Conservation (phyloP, 1,140 invertebrate genomes). For the Penaeus vannamei region DNA sequence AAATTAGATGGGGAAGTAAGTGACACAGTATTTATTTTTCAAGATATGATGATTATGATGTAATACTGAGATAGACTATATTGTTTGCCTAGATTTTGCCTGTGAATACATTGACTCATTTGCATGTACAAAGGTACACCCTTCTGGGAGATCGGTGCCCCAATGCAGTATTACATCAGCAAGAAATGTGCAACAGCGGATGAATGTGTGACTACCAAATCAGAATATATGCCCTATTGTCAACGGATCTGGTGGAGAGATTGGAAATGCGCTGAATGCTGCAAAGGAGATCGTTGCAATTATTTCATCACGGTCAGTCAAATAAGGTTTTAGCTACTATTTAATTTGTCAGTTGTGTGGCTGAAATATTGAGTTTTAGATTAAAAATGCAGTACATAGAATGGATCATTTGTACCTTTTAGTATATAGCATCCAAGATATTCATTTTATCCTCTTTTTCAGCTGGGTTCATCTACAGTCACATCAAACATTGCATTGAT, state of each 20-base stretch:
- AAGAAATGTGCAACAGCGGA: constrained; percentile 90
- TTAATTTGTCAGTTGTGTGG: too few relatives aligned
- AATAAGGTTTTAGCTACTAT: too few relatives aligned
- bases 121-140: constrained; percentile 80
- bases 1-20: constrained; percentile 90
- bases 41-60: neutral
- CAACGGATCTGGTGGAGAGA: constrained; percentile 98
- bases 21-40: constrained; percentile 67
- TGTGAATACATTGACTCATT: neutral
- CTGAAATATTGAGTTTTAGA: too few relatives aligned
- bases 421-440: too few relatives aligned
- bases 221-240: constrained; percentile 83
- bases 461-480: too few relatives aligned
- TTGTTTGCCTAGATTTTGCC: neutral
- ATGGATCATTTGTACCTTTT: too few relatives aligned
- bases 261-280: constrained; percentile 98
- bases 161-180: constrained; percentile 94
- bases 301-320: constrained; percentile 95
- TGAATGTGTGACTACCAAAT: constrained; percentile 82
- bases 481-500: too few relatives aligned
- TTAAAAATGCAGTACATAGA: too few relatives aligned
- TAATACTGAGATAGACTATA: neutral
- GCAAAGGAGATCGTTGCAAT: constrained; percentile 96
- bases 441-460: too few relatives aligned
- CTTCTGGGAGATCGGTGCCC: constrained; percentile 93